Percentiles rank a stretch among this genome's conserved stretches.
These are phyloP conservation scores for Mus minutoides DNA, from an alignment of 2,797 vertebrate species.

Conservation along the genomic window DNA sequence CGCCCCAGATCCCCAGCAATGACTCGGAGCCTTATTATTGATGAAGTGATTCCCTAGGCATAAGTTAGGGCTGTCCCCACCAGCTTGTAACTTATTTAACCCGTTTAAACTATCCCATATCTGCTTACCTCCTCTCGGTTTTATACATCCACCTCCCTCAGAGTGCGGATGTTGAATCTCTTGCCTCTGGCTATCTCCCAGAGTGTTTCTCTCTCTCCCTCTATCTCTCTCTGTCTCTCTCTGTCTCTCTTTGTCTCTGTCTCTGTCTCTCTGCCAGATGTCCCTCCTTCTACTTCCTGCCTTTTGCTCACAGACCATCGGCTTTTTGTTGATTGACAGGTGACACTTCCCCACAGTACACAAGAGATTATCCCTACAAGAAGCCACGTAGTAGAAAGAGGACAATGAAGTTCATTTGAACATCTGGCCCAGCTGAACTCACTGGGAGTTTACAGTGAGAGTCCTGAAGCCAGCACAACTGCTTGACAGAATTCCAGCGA, in stretches of 20 bases:
- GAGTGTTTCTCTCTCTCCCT: not conserved
- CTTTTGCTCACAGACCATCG: too few species aligned
- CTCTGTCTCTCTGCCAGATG: too few species aligned
- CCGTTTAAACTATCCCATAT: not conserved
- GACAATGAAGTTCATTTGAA: not conserved
- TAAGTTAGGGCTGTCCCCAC: not conserved
- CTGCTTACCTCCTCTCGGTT: not conserved
- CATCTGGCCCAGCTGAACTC: too few species aligned
- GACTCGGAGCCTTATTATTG: not conserved
- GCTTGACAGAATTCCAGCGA: not conserved
- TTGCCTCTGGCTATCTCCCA: not conserved
- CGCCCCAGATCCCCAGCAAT: not conserved
- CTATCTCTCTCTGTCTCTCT: too few species aligned
- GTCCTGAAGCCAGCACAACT: not conserved
- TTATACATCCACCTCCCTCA: not conserved
- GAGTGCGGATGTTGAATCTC: too few species aligned
- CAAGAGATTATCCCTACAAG: not conserved
- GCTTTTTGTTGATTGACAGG: too few species aligned
- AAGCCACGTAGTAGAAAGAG: not conserved
- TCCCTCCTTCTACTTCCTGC: too few species aligned
- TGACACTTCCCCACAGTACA: too few species aligned
- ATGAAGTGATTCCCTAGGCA: not conserved
- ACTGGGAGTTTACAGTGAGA: not conserved
- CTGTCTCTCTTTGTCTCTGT: too few species aligned
- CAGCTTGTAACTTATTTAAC: not conserved